These are phyloP conservation scores for Elephas maximus DNA, from an alignment of 2,113 vertebrate genomes.

Conservation along the genomic window DNA sequence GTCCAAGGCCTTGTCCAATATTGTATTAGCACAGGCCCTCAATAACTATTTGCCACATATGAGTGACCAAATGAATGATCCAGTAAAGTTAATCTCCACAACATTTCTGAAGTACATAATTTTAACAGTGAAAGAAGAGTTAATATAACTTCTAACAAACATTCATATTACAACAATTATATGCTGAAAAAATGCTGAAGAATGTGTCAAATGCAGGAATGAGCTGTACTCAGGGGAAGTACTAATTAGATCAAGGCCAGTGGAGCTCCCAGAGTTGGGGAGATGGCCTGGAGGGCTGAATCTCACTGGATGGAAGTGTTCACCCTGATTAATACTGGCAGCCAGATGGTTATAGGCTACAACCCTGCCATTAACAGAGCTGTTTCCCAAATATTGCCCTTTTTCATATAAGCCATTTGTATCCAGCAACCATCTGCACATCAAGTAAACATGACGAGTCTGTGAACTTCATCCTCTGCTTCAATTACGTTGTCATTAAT, in stretches of 20 bases:
- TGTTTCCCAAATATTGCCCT: background rate
- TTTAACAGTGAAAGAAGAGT: background rate
- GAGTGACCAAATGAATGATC: background rate
- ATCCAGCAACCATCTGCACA: slow-evolving; percentile 15
- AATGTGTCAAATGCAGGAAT: background rate
- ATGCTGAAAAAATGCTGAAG: too few species aligned
- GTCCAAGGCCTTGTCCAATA: background rate
- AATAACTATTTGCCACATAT: background rate
- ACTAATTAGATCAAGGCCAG: slow-evolving; percentile 21
- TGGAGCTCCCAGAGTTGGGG: background rate
- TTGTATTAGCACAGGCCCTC: background rate
- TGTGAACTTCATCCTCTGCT: background rate
- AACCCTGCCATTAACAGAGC: background rate
- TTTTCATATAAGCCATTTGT: slow-evolving; percentile 1
- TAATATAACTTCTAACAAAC: slow-evolving; percentile 5
- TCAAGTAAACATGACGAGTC: slow-evolving; percentile 33
- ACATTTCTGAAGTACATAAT: background rate
- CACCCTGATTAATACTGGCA: background rate
- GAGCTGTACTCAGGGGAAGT: background rate
- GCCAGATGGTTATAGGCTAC: background rate
- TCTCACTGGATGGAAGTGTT: background rate
- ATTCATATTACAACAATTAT: background rate
- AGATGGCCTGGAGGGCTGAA: background rate
- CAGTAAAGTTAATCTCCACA: background rate
- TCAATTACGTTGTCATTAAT: slow-evolving; percentile 66